Base-by-base conservation (phyloP, 2,113 vertebrate genomes). In the Falco punctatus region DNA sequence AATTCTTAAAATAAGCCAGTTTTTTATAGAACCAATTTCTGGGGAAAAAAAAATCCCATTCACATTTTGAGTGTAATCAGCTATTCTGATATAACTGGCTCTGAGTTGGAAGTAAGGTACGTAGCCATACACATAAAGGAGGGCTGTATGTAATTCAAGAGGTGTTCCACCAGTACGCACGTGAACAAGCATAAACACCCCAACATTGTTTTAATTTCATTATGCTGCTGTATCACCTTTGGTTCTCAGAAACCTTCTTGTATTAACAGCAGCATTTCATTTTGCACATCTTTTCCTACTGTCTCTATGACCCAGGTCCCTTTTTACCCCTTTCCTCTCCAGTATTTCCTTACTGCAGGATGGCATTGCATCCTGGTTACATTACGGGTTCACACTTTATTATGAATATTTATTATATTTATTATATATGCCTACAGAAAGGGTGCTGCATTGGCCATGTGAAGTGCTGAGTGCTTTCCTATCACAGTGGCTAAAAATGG, bases 21-120 rank as follows among this genome's bases (percentile, higher is more conserved):
- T 84, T 92, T 94, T 93, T 84, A 32, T 54, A 87, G 69, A 89
- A 62, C 9, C 15, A 61, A 65, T 87, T 91, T 94, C 81, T 85
- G 62, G 22, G 51, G 38, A 17, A 72, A 70, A 73, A 86, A 54
- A 70, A 35, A 49, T 17, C 30, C 49, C 30, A 75, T 72, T 42
- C 46, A 52, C 27, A 51, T 55, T 58, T 49, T 26, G 78, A 70
- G 35, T 49, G 44, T 48, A 88, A 94, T 95, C 74, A 91, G 55
- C 73, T 94, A 33, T 77, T 81, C 66, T 62, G 33, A 62, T 10
- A n/a, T 13, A 77, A 92, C 28, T 73, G 71, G 26, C 55, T 89
- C 20, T 66, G 87, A 90, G 62, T 52, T 73, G n/a, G 58, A 94
- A 38, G 38, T 48, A 86, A 92, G 62, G 33, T 15, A 54, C 21